These are phyloP conservation scores for Sebastes reedi DNA, from an alignment of 2,797 vertebrate genomes.

Conservation along the genomic window DNA sequence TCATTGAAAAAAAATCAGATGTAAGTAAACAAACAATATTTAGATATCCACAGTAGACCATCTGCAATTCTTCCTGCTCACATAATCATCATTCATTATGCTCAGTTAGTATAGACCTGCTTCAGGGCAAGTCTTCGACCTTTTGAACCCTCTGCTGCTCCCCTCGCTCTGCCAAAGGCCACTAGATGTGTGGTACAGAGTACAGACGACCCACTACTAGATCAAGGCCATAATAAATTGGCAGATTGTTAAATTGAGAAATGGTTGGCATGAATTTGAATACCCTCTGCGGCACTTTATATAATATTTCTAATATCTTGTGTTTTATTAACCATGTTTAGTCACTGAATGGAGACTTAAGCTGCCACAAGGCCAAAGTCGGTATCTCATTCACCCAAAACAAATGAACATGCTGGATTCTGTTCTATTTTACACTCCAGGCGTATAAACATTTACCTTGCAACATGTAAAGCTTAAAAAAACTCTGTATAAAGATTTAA, in stretches of 20 bases:
- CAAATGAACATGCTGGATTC: not conserved
- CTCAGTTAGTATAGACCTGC: not conserved
- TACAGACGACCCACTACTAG: not conserved
- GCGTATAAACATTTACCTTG: not conserved
- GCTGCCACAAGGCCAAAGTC: not conserved
- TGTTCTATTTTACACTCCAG: not conserved
- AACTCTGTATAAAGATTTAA: not conserved
- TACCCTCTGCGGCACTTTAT: not conserved
- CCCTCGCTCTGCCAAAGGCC: not conserved
- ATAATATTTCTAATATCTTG: not conserved
- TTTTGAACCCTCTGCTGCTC: not conserved
- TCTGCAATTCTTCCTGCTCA: not conserved
- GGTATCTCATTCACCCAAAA: not conserved
- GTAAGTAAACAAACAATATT: not conserved
- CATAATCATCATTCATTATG: slow-evolving; percentile 7
- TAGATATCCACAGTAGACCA: not conserved
- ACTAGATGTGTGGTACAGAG: not conserved
- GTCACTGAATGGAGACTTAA: not conserved
- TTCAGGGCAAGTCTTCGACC: not conserved
- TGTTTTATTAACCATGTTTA: not conserved
- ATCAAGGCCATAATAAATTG: not conserved
- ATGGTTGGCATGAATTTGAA: not conserved
- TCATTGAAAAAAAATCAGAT: not conserved
- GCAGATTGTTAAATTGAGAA: not conserved
- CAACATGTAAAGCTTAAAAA: not conserved